phyloP scores from a whole-genome alignment of 2,888 invertebrate genomes.

The Eupithecia pulchellata region DNA sequence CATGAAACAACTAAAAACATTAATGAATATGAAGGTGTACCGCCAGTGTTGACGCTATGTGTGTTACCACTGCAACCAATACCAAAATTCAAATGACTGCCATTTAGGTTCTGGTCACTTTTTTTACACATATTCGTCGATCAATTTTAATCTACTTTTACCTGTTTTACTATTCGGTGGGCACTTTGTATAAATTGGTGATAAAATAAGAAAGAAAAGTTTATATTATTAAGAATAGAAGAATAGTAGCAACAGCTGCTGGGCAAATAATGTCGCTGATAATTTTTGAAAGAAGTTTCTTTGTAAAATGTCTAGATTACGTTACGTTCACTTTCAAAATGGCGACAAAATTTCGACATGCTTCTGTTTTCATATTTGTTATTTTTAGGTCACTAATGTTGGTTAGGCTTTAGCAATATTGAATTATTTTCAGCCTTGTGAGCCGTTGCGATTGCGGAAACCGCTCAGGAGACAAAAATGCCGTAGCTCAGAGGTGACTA shows the following conservation, averaged over 20 bases:
- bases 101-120: too few relatives aligned
- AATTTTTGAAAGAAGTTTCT: neutral
- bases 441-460: conserved; percentile 73
- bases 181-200: neutral
- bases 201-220: neutral
- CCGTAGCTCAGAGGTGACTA: conserved; percentile 81
- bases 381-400: conserved; percentile 23
- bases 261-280: neutral
- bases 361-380: neutral
- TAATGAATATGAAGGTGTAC: too few relatives aligned
- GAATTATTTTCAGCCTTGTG: conserved; percentile 75
- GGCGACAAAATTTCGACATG: neutral
- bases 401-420: conserved; percentile 55
- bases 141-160: too few relatives aligned
- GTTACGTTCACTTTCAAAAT: neutral
- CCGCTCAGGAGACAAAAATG: conserved; percentile 79
- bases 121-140: too few relatives aligned
- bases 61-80: too few relatives aligned
- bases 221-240: neutral
- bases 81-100: too few relatives aligned
- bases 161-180: too few relatives aligned
- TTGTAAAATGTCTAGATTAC: neutral
- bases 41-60: too few relatives aligned
- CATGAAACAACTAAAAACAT: too few relatives aligned
- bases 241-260: neutral